Conservation (phyloP, 2,113 vertebrate species). For the Bos indicus region DNA sequence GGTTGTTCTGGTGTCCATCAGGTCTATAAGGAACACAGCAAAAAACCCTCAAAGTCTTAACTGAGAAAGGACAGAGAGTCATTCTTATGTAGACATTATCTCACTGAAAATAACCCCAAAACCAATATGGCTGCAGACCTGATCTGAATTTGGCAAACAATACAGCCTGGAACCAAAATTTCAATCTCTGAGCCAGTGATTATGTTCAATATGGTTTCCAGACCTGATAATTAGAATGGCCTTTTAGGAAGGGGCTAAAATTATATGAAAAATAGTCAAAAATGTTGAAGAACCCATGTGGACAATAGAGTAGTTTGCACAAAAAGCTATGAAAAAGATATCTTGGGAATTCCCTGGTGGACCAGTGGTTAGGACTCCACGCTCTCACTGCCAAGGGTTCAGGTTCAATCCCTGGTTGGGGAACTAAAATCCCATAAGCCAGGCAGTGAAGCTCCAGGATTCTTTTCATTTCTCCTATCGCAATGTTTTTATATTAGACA, state of each 20-base stretch:
- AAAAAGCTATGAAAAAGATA: neutral
- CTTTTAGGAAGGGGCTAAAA: neutral
- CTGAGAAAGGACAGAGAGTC: neutral
- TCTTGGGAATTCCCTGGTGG: neutral
- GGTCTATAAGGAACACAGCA: slow-evolving; percentile 80
- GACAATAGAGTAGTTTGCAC: neutral
- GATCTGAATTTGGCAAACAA: neutral
- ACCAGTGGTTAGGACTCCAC: neutral
- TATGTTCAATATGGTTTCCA: neutral
- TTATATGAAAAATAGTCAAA: neutral
- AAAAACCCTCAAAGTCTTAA: neutral
- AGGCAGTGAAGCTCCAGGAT: neutral
- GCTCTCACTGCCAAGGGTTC: neutral
- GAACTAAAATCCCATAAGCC: neutral
- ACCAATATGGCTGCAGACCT: neutral
- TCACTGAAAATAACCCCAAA: neutral
- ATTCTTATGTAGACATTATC: neutral
- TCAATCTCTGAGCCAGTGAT: neutral
- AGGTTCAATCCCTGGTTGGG: neutral
- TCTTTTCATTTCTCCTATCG: neutral
- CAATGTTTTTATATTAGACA: neutral
- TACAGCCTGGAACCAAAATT: neutral
- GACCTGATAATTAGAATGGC: neutral
- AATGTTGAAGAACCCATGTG: neutral
- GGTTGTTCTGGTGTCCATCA: slow-evolving; percentile 98